Evolutionary conservation across 2,797 vertebrate species (phyloP).

Genomic region (Pseudochirops corinnae): DNA sequence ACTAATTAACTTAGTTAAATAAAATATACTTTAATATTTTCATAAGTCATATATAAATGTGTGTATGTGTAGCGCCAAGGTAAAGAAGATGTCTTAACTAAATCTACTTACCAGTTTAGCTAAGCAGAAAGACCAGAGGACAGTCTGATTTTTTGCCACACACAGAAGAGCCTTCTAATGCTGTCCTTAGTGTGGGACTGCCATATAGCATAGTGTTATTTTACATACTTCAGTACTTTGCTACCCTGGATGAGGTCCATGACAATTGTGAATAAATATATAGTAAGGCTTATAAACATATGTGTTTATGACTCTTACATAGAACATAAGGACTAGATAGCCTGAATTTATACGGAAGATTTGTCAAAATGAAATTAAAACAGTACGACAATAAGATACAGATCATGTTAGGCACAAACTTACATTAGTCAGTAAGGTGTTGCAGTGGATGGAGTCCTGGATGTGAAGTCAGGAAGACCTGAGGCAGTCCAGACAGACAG

Average conservation of each 20-base stretch:
- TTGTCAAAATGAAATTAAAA: not conserved
- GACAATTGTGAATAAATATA: not conserved
- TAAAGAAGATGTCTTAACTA: not conserved
- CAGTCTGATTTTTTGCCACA: not conserved
- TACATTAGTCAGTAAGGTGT: not conserved
- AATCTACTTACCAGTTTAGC: not conserved
- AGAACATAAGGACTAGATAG: not conserved
- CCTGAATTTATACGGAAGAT: not conserved
- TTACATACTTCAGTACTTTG: not conserved
- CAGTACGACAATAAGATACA: not conserved
- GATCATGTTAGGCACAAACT: not conserved
- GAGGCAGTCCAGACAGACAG: not conserved
- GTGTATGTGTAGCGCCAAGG: not conserved
- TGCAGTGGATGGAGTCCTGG: not conserved
- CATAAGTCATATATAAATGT: not conserved
- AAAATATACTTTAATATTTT: not conserved
- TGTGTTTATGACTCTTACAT: not conserved
- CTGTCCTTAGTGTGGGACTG: not conserved
- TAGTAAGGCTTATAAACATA: not conserved
- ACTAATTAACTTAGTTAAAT: not conserved
- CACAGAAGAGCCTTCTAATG: not conserved
- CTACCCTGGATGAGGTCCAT: not conserved
- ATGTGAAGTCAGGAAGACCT: not conserved
- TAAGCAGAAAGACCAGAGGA: not conserved
- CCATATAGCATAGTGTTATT: not conserved